Conservation (phyloP, 2,113 vertebrate species). For the Aleadryas rufinucha region DNA sequence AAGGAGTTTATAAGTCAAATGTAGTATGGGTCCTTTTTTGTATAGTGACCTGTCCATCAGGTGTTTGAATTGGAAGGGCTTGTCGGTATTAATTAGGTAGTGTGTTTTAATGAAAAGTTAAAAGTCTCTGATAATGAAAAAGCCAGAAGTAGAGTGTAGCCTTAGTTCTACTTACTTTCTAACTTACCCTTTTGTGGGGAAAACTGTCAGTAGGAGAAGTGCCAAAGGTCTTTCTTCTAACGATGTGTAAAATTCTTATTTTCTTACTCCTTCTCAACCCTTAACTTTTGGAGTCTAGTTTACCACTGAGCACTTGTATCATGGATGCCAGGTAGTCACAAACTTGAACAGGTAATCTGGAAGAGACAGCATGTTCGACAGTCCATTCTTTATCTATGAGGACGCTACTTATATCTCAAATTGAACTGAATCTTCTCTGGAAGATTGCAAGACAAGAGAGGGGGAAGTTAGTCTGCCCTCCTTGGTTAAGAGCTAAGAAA, state of each 20-base stretch:
- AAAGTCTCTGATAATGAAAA: background rate
- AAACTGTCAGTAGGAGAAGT: background rate
- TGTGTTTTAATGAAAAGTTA: background rate
- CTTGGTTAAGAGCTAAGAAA: background rate
- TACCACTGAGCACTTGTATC: background rate
- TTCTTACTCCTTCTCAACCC: background rate
- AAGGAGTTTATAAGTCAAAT: background rate
- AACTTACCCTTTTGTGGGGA: background rate
- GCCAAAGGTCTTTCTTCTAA: background rate
- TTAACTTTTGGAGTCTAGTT: background rate
- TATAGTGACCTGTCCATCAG: background rate
- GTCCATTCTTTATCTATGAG: fast-evolving
- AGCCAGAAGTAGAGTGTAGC: background rate
- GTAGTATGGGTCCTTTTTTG: background rate
- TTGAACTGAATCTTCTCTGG: background rate
- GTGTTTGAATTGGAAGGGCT: background rate
- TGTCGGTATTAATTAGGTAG: background rate
- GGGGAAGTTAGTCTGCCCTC: background rate
- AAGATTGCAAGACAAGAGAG: background rate
- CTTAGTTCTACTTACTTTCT: background rate
- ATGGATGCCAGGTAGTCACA: background rate
- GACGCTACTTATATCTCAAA: background rate
- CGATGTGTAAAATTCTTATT: background rate
- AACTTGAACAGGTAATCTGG: background rate
- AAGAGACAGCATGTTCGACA: background rate